Evolutionary conservation across 1,140 invertebrate genomes (phyloP), one percentile per base, ranked within the genome.

Genomic region (Achatina immaculata): DNA sequence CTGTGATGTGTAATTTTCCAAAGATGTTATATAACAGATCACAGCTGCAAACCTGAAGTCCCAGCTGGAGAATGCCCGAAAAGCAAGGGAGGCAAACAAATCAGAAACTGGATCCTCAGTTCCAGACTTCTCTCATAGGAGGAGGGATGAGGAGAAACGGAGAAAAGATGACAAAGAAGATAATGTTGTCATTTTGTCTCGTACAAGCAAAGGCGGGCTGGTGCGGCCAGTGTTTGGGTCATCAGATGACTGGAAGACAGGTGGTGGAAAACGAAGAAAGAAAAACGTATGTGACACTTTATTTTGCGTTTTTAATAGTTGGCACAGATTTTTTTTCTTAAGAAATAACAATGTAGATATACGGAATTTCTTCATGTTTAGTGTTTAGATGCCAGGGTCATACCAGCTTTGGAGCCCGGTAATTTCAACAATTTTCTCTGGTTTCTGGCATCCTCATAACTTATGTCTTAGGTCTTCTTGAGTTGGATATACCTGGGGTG

Each of bases 51-150:
- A 96, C 87, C 90, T 98, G 9, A 96, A 96, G 92, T 79, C 87
- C 9, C 94, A 97, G 90, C 90, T 98, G 58, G 94, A 95, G 82
- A 91, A 91, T 38, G 95, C 96, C 0, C 93, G 94, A 85, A 91
- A 94, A 85, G 91, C 89, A 66, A 93, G 93, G 84, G 86, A 83
- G 45, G 31, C 55, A 71, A 79, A 73, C 81, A 81, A 71, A 65
- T 68, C 68, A 72, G 45, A n/a, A 38, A 45, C 7, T 45, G 36
- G 43, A 42, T 40, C 11, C 45, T 40, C 79, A 51, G 69, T 66
- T 45, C 55, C 36, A 76, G 78, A 78, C 58, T 78, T 78, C 28
- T 72, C 48, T 38, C 72, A n/a, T 38, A 66, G 65, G 14, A 48
- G 48, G 40, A 75, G 77, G 81, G 48, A 36, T 36, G 82, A 55